Evolutionary conservation across 2,113 vertebrate species (phyloP).

Genomic region (Etheostoma spectabile): DNA sequence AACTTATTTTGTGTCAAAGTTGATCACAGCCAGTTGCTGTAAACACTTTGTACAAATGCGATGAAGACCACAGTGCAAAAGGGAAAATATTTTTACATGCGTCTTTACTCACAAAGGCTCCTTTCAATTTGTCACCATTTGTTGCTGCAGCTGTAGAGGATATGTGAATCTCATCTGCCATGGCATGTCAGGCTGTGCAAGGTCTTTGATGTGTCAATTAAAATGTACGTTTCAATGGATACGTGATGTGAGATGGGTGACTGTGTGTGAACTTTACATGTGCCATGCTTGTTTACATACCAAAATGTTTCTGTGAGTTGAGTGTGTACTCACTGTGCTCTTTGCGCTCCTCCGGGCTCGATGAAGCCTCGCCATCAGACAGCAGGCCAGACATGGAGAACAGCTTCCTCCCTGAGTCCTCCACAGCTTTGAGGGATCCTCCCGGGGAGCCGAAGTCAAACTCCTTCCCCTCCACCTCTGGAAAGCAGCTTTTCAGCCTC

Average conservation of each 20-base stretch:
- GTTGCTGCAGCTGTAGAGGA: slow-evolving; percentile 23
- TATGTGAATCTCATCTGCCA: slow-evolving; percentile 38
- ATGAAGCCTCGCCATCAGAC: slow-evolving; percentile 93
- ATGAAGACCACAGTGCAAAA: slow-evolving; percentile 49
- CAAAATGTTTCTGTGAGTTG: background rate
- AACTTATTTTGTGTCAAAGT: slow-evolving; percentile 73
- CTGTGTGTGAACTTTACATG: slow-evolving; percentile 23
- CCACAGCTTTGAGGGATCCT: slow-evolving; percentile 89
- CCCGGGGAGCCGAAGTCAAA: slow-evolving; percentile 92
- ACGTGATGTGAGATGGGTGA: slow-evolving; percentile 27
- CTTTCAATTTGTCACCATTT: slow-evolving; percentile 66
- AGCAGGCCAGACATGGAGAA: slow-evolving; percentile 97
- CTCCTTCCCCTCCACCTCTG: slow-evolving; percentile 95
- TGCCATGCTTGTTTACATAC: background rate
- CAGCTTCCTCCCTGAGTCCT: slow-evolving; percentile 95
- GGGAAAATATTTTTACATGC: slow-evolving; percentile 37
- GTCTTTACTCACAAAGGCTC: slow-evolving; percentile 35
- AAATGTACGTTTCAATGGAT: slow-evolving; percentile 13
- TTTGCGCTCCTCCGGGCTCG: slow-evolving; percentile 94
- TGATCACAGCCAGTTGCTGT: slow-evolving; percentile 44
- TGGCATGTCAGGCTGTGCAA: slow-evolving; percentile 29
- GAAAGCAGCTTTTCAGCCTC: slow-evolving; percentile 96
- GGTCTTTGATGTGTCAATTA: slow-evolving; percentile 41
- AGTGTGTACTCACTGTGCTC: slow-evolving; percentile 91
- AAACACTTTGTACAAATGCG: slow-evolving; percentile 62